Evolutionary conservation across 1,140 invertebrate genomes (phyloP).

Genomic region (Cheumatopsyche charites): DNA sequence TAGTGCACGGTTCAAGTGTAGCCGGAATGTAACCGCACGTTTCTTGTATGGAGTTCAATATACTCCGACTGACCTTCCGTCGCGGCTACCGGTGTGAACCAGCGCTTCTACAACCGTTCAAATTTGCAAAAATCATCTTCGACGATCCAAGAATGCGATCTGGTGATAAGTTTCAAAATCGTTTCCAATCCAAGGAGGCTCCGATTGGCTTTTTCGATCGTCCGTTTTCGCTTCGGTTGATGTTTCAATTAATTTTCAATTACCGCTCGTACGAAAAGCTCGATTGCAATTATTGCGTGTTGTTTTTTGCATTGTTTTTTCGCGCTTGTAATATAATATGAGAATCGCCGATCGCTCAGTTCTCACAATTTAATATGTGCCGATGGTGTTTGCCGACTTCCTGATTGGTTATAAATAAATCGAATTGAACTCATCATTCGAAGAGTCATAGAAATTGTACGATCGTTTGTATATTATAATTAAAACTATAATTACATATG

Average conservation of each 20-base stretch:
- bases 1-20: constrained; percentile 22
- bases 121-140: neutral
- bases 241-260: too few species aligned
- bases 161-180: too few species aligned
- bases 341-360: neutral
- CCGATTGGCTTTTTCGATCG: too few species aligned
- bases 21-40: constrained; percentile 35
- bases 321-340: too few species aligned
- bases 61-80: constrained; percentile 37
- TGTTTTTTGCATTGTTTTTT: constrained; percentile 4
- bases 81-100: constrained; percentile 27
- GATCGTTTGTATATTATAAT: too few species aligned
- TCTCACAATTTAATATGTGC: constrained; percentile 26
- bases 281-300: too few species aligned
- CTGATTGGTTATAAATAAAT: constrained; percentile 6
- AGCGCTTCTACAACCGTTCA: constrained; percentile 3
- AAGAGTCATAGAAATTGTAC: too few species aligned
- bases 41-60: constrained; percentile 40
- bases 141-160: neutral
- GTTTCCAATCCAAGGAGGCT: too few species aligned
- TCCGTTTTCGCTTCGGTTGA: too few species aligned
- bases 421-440: too few species aligned
- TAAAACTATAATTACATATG: too few species aligned
- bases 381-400: constrained; percentile 21
- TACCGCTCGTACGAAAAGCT: too few species aligned